Conservation (phyloP, 2,888 invertebrate species). For the Netelia melanura region DNA sequence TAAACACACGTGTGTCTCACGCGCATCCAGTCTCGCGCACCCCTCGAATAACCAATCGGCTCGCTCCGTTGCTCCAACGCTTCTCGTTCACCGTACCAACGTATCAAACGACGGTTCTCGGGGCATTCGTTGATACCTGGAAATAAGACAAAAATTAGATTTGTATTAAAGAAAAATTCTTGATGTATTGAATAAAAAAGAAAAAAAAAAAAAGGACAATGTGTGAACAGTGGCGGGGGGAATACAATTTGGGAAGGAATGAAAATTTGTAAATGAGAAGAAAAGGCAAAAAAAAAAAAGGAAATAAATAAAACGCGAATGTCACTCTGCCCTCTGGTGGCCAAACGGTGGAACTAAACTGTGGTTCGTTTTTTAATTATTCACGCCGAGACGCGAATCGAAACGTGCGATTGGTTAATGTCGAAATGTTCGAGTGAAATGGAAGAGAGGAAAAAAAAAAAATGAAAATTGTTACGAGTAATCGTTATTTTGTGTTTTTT, state of each 20-base stretch:
- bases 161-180: background rate
- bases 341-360: too few species aligned
- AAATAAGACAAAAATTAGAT: too few species aligned
- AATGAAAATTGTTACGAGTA: too few species aligned
- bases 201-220: background rate
- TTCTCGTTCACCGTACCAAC: background rate
- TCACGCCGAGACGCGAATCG: too few species aligned
- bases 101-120: too few species aligned
- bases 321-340: too few species aligned
- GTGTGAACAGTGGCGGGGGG: background rate
- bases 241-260: background rate
- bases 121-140: too few species aligned
- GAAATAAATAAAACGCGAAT: background rate
- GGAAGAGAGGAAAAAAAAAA: too few species aligned
- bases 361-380: too few species aligned
- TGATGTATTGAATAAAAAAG: background rate
- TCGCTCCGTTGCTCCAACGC: too few species aligned
- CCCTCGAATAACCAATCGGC: conserved; percentile 3
- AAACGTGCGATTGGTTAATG: too few species aligned
- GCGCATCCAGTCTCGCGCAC: conserved; percentile 65
- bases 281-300: background rate
- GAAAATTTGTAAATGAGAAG: background rate
- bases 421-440: too few species aligned
- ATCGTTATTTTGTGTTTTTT: background rate
- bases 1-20: conserved; percentile 76